A percentile compares a stretch with the other conserved stretches of the same genome.
Evolutionary conservation across 2,797 vertebrate species (phyloP).

Genomic region (Emys orbicularis): DNA sequence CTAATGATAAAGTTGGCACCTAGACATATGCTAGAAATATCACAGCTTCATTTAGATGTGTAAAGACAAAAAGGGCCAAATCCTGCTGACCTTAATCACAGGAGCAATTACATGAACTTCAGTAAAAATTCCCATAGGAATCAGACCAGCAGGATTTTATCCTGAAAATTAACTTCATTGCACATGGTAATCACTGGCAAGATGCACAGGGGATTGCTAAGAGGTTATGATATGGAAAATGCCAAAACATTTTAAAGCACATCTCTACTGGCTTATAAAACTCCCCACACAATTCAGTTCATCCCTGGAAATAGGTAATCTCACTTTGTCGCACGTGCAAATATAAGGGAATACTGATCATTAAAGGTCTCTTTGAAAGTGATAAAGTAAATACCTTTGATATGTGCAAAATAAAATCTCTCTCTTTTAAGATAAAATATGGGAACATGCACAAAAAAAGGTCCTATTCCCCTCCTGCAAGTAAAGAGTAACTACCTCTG

Average conservation of each 20-base stretch:
- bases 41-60: neutral
- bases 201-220: constrained; percentile 38
- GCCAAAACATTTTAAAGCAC: constrained; percentile 14
- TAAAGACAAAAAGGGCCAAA: neutral
- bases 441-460: neutral
- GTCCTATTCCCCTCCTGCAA: neutral
- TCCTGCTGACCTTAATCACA: constrained; percentile 1
- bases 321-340: neutral
- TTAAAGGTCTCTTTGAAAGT: neutral
- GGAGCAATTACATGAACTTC: constrained; percentile 26
- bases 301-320: constrained; percentile 24
- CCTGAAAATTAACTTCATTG: constrained; percentile 36
- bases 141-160: constrained; percentile 39
- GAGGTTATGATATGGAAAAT: constrained; percentile 18
- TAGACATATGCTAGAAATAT: neutral
- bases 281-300: neutral
- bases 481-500: neutral
- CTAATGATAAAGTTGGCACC: constrained; percentile 29
- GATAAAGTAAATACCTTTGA: neutral
- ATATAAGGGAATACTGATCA: neutral
- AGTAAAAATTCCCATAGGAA: constrained; percentile 9
- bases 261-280: neutral
- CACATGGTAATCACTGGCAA: constrained; percentile 12
- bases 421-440: neutral
- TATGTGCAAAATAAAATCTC: neutral